Base-by-base conservation (phyloP, 2,888 invertebrate genomes). In the Calameuta filiformis region DNA sequence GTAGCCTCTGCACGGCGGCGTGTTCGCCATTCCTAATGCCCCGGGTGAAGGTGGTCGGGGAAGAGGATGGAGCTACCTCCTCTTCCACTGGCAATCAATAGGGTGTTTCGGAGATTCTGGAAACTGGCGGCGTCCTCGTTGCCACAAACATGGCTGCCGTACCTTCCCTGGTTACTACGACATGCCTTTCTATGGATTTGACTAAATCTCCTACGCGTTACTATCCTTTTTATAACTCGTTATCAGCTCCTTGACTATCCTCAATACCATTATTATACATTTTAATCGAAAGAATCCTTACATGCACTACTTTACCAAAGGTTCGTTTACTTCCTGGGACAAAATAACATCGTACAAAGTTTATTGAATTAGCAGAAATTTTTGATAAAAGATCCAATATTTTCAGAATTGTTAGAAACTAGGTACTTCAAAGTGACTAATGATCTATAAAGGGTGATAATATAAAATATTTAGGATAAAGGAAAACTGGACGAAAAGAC, bases 1-100 rank as follows among this genome's bases (percentile, higher is more conserved):
- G 93, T 93, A 93, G 92, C 92, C 92, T 93, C 93, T 93, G 93
- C 93, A 93, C 91, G 91, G 92, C 92, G 92, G 92, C 93, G 93
- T 93, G 93, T 93, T 93, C 93, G 92, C 93, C 93, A 93, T 93
- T 92, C 93, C 92, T 93, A 93, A 93, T 93, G 92, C 92, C 91
- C 88, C 89, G 88, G 87, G 87, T 89, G 89, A 79, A 80, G 79
- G 80, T 80, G 77, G 81, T 69, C 80, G 78, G 77, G 78, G 68
- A 69, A 79, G 79, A 85, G 86, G 87, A 87, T 85, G 85, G 85
- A 83, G 84, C 88, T 87, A 88, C 88, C 84, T 85, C 86, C 84
- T 83, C 86, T 84, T 85, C 83, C 85, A 82, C 86, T 85, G 90
- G 92, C 92, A 93, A 93, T 93, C 93, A 93, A 93, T 93, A 93